phyloP scores from a whole-genome alignment of 2,113 vertebrate species.

The Mastomys coucha region DNA sequence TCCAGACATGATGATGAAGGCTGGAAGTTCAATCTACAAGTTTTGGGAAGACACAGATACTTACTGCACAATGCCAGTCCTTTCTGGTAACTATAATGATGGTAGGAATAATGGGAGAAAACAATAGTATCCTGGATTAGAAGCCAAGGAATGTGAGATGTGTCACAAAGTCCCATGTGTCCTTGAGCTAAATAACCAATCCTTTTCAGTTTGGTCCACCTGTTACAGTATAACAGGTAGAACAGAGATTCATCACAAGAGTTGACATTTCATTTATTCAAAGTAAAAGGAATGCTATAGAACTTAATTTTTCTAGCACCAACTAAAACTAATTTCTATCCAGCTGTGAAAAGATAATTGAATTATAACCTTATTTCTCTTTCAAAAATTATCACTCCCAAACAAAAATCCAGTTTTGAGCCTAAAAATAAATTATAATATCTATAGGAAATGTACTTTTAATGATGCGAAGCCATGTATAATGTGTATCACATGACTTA shows the following conservation, averaged over 20 bases:
- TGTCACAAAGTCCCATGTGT: background rate
- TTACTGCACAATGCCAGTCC: background rate
- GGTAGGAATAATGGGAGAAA: background rate
- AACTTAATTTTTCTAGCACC: slow-evolving; percentile 65
- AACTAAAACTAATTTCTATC: slow-evolving; percentile 74
- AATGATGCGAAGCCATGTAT: slow-evolving; percentile 37
- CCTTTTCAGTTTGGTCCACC: slow-evolving; percentile 41
- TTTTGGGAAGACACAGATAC: background rate
- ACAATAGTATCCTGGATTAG: background rate
- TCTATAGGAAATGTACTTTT: slow-evolving; percentile 38
- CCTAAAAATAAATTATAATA: slow-evolving; percentile 52
- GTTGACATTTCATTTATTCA: slow-evolving; percentile 48
- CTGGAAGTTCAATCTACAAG: background rate
- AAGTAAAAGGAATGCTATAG: slow-evolving; percentile 55
- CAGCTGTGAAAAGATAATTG: slow-evolving; percentile 74
- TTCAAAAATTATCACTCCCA: slow-evolving; percentile 65
- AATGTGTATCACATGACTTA: slow-evolving; percentile 24
- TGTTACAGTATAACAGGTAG: slow-evolving; percentile 43
- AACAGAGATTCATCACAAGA: background rate
- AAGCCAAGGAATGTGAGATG: slow-evolving; percentile 31
- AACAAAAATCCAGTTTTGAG: slow-evolving; percentile 60
- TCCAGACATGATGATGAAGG: background rate
- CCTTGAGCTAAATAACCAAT: slow-evolving; percentile 27
- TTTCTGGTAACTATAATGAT: slow-evolving; percentile 37
- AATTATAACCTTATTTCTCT: slow-evolving; percentile 55